Conservation (phyloP, 2,888 invertebrate genomes). For the Invenusta paracnida region DNA sequence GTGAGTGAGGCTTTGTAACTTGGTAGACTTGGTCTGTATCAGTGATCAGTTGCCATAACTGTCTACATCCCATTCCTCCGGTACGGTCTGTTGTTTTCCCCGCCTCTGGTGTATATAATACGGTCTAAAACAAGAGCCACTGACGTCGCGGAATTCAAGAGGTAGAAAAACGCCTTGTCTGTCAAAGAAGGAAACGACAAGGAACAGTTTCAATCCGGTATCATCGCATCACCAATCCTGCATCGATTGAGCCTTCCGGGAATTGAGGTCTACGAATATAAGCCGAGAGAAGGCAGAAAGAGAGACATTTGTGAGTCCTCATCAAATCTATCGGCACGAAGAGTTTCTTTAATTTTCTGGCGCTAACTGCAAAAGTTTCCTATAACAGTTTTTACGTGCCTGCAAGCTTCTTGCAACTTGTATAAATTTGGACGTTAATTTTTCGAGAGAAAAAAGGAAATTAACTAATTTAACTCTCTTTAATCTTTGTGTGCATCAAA, state of each 20-base stretch:
- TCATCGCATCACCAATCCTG: neutral
- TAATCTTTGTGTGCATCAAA: no score
- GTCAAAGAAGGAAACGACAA: neutral
- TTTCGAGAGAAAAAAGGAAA: no score
- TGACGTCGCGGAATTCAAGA: no score
- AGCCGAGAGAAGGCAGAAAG: neutral
- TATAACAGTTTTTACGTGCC: neutral
- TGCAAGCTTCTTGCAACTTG: neutral
- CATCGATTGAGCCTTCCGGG: conserved; percentile 13
- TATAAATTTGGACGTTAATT: no score
- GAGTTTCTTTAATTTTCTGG: neutral
- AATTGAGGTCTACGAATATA: neutral
- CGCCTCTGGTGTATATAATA: no score
- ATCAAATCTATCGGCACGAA: neutral
- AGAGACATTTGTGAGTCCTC: neutral
- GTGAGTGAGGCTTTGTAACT: neutral
- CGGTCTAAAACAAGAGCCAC: no score
- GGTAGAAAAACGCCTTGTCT: neutral
- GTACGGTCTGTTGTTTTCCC: no score
- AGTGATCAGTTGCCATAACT: neutral
- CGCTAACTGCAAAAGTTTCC: neutral
- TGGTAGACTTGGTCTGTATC: neutral
- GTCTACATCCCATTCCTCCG: no score
- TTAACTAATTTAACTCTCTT: no score
- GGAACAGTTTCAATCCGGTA: neutral